phyloP scores from a whole-genome alignment of 2,113 vertebrate genomes.

The Pao palembangensis region DNA sequence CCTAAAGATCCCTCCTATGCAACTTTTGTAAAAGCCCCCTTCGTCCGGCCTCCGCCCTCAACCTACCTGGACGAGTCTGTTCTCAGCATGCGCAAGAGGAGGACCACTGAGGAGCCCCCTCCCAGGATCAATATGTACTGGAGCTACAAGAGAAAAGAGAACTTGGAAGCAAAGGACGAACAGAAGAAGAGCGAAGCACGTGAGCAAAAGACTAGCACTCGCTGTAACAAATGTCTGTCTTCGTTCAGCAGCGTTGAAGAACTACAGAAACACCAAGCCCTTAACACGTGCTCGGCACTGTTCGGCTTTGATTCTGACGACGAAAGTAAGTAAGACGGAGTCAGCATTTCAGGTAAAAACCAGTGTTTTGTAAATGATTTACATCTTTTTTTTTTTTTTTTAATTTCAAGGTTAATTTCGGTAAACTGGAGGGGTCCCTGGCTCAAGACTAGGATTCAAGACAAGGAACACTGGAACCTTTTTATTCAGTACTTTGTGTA shows the following conservation, averaged over 20 bases:
- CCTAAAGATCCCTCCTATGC: slow-evolving; percentile 55
- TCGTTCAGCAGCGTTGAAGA: slow-evolving; percentile 87
- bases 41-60: slow-evolving; percentile 85
- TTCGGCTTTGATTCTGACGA: slow-evolving; percentile 98
- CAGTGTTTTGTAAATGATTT: background rate
- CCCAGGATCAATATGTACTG: slow-evolving; percentile 63
- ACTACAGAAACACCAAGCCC: slow-evolving; percentile 85
- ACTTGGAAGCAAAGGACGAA: background rate
- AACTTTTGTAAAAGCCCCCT: slow-evolving; percentile 67
- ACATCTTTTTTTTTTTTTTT: background rate
- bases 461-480: slow-evolving; percentile 28
- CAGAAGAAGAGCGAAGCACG: slow-evolving; percentile 4
- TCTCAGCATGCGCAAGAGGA: slow-evolving; percentile 95
- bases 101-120: slow-evolving; percentile 72
- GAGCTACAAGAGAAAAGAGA: slow-evolving; percentile 53
- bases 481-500: background rate
- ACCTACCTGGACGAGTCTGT: slow-evolving; percentile 91
- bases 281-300: slow-evolving; percentile 92
- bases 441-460: slow-evolving; percentile 6
- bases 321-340: slow-evolving; percentile 84
- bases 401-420: slow-evolving; percentile 40
- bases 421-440: slow-evolving; percentile 2
- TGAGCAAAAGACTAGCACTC: slow-evolving; percentile 72
- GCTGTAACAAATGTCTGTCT: slow-evolving; percentile 91
- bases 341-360: background rate